These are phyloP conservation scores for Halichondria panicea DNA, from an alignment of 37 sponge, comb jelly and placozoan genomes.

Conservation along the genomic window DNA sequence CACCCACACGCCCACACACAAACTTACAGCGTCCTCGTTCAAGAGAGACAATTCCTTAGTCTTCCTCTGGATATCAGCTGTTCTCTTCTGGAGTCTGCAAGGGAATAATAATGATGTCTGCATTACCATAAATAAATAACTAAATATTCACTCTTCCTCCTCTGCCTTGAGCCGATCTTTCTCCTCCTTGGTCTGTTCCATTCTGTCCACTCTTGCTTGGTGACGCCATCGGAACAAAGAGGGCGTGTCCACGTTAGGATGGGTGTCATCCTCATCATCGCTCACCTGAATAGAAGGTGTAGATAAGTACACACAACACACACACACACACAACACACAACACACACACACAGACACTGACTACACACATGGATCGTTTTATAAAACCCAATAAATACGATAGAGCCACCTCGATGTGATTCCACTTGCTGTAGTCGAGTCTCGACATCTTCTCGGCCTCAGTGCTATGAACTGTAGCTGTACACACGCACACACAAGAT, in stretches of 20 bases:
- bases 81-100: too few species aligned
- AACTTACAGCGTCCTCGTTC: background rate
- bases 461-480: too few species aligned
- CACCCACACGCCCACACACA: conserved; percentile 25
- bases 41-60: too few species aligned
- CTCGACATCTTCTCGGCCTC: conserved; percentile 29
- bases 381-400: background rate
- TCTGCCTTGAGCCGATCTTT: conserved; percentile 39
- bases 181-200: conserved; percentile 76
- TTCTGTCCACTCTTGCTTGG: conserved; percentile 93
- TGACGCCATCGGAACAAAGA: conserved; percentile 97
- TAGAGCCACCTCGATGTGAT: conserved; percentile 83
- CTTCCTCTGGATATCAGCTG: too few species aligned
- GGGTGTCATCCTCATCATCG: conserved; percentile 99
- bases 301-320: background rate
- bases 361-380: background rate
- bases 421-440: conserved; percentile 99
- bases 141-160: too few species aligned
- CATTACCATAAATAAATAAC: too few species aligned
- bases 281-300: conserved; percentile 60
- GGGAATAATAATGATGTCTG: too few species aligned
- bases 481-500: too few species aligned
- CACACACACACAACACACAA: background rate
- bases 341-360: background rate
- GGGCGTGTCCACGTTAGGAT: conserved; percentile 98